Evolutionary conservation across 2,888 invertebrate species (phyloP), one percentile per base, ranked within the genome.

Genomic region (Diogma glabrata): DNA sequence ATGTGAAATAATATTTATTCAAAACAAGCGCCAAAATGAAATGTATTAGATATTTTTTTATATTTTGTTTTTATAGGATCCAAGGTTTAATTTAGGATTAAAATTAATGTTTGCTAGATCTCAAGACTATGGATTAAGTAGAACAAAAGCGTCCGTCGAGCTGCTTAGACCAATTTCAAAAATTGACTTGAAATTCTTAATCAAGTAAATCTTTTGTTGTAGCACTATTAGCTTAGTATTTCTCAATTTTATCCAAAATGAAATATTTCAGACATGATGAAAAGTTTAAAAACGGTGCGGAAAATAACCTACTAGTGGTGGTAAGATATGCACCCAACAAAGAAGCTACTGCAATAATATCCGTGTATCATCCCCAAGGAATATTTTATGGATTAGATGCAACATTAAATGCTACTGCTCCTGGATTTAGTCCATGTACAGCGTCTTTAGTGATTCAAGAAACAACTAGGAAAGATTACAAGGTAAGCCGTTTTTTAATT

Each of bases 381-480:
- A 74, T 83, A 45, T 74, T 85, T 57, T 48, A 46, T 16, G 78
- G 77, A 17, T 65, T 86, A 45, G 85, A 87, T 63, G 78, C 79
- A 0, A 79, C 80, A 55, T 68, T 84, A 12, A 87, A 87, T 63
- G 70, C 87, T 49, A 84, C 85, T 0, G 72, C 88, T 43, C 87
- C 88, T 0, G 79, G 81, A 1, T 76, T 85, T 55, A 79, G 80
- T 51, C 84, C 88, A 0, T 80, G 86, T 70, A 70, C 78, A 1
- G 66, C 82, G 2, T 75, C 77, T 48, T 69, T 79, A 0, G 80
- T 80, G 57, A 69, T 88, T 8, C 77, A 75, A 26, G 88, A 87
- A 63, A 83, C 84, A 59, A 73, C 72, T 43, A 67, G 72, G 1
- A 76, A 77, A 50, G 82, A 84, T 58, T 89, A 79, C 62, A 80